Evolutionary conservation across 2,888 invertebrate genomes (phyloP).

Genomic region (Anagyrus pseudococci): DNA sequence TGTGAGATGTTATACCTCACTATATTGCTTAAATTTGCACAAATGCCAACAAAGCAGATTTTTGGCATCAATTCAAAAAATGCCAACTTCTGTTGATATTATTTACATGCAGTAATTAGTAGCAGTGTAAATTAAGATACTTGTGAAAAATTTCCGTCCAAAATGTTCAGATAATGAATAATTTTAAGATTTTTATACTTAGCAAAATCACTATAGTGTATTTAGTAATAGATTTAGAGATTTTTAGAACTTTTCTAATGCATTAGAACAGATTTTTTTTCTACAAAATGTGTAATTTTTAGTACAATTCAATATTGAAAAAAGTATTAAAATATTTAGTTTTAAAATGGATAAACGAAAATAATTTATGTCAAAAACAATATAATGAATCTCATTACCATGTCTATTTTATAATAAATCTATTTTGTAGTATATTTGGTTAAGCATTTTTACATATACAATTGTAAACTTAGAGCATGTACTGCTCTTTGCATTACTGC

Average conservation of each 20-base stretch:
- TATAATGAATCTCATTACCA: background rate
- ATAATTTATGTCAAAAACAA: background rate
- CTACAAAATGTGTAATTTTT: background rate
- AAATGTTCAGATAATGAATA: slow-evolving; percentile 20
- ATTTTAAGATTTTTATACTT: slow-evolving; percentile 28
- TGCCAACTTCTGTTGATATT: background rate
- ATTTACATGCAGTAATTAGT: slow-evolving; percentile 2
- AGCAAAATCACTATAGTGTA: background rate
- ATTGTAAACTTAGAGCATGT: background rate
- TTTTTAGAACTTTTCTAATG: background rate
- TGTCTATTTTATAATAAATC: background rate
- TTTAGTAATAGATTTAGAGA: slow-evolving; percentile 2
- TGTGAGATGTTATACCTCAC: background rate
- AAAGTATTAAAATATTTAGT: background rate
- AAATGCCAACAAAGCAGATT: slow-evolving; percentile 1
- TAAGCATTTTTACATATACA: background rate
- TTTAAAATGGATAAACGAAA: background rate
- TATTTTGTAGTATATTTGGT: background rate
- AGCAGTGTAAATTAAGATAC: slow-evolving; percentile 19
- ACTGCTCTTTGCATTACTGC: slow-evolving; percentile 14
- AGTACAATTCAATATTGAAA: background rate
- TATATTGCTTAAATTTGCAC: slow-evolving; percentile 13
- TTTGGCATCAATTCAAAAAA: slow-evolving; percentile 12
- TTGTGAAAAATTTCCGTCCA: slow-evolving; percentile 33
- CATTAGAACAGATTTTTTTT: background rate